Base-by-base conservation (phyloP, 2,888 invertebrate genomes). In the Drosophila phalerata region DNA sequence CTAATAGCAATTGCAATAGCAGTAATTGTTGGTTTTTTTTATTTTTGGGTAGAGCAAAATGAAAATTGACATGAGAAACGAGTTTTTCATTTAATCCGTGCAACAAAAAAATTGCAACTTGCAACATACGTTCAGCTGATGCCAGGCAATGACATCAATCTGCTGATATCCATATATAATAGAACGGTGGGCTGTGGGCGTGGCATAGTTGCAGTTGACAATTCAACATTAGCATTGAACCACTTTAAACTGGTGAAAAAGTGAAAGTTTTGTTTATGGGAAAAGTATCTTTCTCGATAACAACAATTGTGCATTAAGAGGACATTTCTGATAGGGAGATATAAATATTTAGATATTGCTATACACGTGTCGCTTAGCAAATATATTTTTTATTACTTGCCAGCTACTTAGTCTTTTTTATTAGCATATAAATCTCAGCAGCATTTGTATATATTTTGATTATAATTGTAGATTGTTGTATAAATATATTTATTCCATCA, bases 41-140 rank as follows among this genome's bases (percentile, higher is more conserved):
- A 40, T 43, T 42, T 52, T 52, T 28, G 28, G 34, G 4, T 63
- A 66, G 58, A 66, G 37, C 53, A 42, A 77, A 70, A 70, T 72
- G 62, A 76, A 79, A 74, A 73, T 57, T 63, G 69, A 74, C 68
- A 67, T 60, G 64, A 37, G 63, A 77, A 80, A 69, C 69, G 56
- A 73, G 74, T 69, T 78, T 77, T 64, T 45, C 51, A 69, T 74
- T 60, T 60, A 52, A 48, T 32, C 25, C n/a, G 30, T 17, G 48
- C 53, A 57, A 66, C 58, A 63, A 34, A 30, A 69, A 43, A 43
- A 28, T 32, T 58, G n/a, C 28, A 52, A 30, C 51, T 58, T 34
- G 47, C 40, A 55, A 15, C 30, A 55, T 30, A 25, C 30, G 43
- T 75, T 40, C 57, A 45, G 52, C 42, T 52, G 37, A 43, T 45